Conservation (phyloP, 2,797 vertebrate genomes). For the Synaphobranchus kaupii region DNA sequence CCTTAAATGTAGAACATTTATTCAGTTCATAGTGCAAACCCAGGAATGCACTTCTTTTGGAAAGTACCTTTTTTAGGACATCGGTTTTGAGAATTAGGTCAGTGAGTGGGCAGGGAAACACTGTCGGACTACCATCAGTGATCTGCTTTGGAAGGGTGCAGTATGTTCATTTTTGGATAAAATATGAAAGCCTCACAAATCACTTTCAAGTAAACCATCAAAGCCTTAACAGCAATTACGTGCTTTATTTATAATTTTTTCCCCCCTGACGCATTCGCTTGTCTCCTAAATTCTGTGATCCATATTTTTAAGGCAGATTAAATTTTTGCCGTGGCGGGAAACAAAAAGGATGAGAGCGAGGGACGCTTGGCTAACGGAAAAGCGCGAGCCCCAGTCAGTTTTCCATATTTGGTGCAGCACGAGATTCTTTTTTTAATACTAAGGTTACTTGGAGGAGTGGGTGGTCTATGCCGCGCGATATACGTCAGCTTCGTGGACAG, state of each 20-base stretch:
- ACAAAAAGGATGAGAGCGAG: neutral
- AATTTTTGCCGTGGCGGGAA: neutral
- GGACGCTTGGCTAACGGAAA: neutral
- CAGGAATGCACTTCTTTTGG: conserved; percentile 57
- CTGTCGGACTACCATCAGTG: conserved; percentile 53
- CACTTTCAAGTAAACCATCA: conserved; percentile 15
- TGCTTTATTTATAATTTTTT: neutral
- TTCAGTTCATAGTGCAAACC: conserved; percentile 37
- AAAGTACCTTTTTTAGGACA: conserved; percentile 68
- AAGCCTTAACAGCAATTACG: conserved; percentile 14
- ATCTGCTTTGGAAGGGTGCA: conserved; percentile 26
- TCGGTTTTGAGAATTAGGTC: conserved; percentile 76
- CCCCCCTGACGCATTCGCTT: neutral
- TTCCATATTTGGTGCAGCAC: neutral
- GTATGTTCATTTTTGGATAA: conserved; percentile 32
- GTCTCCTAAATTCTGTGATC: neutral
- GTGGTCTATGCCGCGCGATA: neutral
- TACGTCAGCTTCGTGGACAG: conserved; percentile 30
- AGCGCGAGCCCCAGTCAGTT: neutral
- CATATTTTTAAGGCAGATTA: conserved; percentile 12
- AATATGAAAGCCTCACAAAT: conserved; percentile 8
- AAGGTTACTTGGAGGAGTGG: neutral
- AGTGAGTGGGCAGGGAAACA: conserved; percentile 64
- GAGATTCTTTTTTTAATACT: neutral
- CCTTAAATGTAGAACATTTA: neutral